Conservation (phyloP, 2,888 invertebrate species). For the Micoletzkya japonica region DNA sequence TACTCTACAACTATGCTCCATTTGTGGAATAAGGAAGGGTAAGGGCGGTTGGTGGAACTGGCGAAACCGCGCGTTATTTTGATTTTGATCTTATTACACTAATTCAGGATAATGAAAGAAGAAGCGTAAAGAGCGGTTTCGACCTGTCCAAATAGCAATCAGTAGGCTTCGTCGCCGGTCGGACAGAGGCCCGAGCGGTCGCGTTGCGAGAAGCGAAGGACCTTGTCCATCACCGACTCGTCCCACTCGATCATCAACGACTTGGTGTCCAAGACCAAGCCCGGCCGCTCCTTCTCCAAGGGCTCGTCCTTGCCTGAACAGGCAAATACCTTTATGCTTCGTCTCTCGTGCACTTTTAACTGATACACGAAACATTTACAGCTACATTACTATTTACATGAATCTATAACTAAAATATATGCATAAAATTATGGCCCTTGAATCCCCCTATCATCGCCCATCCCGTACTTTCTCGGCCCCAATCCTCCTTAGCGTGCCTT, state of each 20-base stretch:
- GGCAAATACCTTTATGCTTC: not conserved
- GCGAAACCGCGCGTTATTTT: too few relatives aligned
- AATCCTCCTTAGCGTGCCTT: conserved; percentile 6
- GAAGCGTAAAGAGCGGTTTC: too few relatives aligned
- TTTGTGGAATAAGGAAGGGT: too few relatives aligned
- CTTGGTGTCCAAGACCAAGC: conserved; percentile 48
- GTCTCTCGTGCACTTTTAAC: not conserved
- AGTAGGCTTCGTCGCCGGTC: conserved; percentile 5
- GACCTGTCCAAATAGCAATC: too few relatives aligned
- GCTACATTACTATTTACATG: not conserved
- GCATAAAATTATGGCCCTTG: not conserved
- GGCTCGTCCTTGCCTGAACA: conserved; percentile 50
- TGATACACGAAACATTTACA: not conserved
- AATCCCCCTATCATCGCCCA: conserved; percentile 23
- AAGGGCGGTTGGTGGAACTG: too few relatives aligned
- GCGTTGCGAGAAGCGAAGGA: conserved; percentile 46
- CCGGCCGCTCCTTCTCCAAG: conserved; percentile 41
- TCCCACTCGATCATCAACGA: conserved; percentile 58
- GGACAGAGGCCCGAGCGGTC: conserved; percentile 44
- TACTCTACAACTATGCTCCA: too few relatives aligned
- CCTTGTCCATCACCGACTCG: conserved; percentile 52
- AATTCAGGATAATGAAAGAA: too few relatives aligned
- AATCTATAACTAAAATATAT: too few relatives aligned
- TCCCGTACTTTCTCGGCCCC: conserved; percentile 7
- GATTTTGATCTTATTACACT: too few relatives aligned